Evolutionary conservation across 2,797 vertebrate genomes (phyloP).

Genomic region (Hemibagrus guttatus): DNA sequence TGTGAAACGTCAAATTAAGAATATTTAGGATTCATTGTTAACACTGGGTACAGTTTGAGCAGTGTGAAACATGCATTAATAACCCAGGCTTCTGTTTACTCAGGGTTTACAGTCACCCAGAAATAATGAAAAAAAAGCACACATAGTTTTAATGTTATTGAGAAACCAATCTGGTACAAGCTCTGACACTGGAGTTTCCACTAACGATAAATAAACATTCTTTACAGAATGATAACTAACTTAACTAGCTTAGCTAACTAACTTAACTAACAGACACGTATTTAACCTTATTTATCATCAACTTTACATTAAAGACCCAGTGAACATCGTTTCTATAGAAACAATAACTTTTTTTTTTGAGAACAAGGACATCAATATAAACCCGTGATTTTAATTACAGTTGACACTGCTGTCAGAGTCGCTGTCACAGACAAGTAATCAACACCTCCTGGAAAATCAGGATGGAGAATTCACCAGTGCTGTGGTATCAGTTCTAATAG

Average conservation of each 20-base stretch:
- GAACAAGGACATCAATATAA: not conserved
- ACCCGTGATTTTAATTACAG: not conserved
- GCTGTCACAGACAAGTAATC: not conserved
- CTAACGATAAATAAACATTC: too few species aligned
- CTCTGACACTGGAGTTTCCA: not conserved
- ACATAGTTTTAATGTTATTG: not conserved
- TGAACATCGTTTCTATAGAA: not conserved
- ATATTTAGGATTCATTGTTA: too few species aligned
- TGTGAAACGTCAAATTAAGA: too few species aligned
- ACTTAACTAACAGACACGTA: not conserved
- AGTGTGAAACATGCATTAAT: too few species aligned
- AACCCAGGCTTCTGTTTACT: too few species aligned
- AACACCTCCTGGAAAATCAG: not conserved
- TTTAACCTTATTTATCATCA: not conserved
- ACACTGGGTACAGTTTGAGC: too few species aligned
- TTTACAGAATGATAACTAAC: too few species aligned
- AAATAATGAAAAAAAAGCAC: too few species aligned
- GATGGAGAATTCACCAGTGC: too few species aligned
- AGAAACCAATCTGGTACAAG: not conserved
- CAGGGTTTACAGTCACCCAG: too few species aligned
- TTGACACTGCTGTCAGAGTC: not conserved
- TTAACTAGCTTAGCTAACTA: not conserved
- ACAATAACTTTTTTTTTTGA: not conserved
- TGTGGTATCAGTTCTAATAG: conserved; percentile 1
- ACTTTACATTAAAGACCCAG: not conserved